phyloP scores from a whole-genome alignment of 2,888 invertebrate species.

The Zygothrica quintamaculata region DNA sequence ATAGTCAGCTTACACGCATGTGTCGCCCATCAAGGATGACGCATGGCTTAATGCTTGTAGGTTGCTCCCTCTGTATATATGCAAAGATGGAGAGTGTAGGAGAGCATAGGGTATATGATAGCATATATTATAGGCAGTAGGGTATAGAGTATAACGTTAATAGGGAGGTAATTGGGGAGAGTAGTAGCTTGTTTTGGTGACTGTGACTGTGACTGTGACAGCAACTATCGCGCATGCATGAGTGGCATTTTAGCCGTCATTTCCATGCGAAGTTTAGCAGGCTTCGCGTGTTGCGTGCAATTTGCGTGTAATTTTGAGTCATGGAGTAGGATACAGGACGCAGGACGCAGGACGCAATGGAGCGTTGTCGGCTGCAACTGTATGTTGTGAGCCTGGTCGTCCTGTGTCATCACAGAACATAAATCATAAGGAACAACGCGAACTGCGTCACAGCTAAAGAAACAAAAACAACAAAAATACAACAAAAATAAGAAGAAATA shows the following conservation, averaged over 20 bases:
- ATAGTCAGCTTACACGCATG: conserved; percentile 63
- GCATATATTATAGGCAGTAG: background rate
- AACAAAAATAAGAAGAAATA: conserved; percentile 11
- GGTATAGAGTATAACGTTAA: background rate
- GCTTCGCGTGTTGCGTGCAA: conserved; percentile 78
- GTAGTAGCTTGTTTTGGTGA: background rate
- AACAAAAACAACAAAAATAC: conserved; percentile 10
- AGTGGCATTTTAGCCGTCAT: conserved; percentile 71
- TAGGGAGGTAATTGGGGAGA: too few relatives aligned
- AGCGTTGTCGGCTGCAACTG: conserved; percentile 51
- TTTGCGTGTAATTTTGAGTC: conserved; percentile 73
- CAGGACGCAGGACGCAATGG: conserved; percentile 82
- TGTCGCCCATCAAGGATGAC: conserved; percentile 65
- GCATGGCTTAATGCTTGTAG: conserved; percentile 59
- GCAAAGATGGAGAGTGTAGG: conserved; percentile 6
- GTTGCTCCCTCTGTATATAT: background rate
- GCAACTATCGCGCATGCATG: conserved; percentile 65
- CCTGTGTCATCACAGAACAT: conserved; percentile 76
- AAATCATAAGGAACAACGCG: conserved; percentile 74
- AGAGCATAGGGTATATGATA: background rate
- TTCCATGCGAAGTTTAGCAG: conserved; percentile 63
- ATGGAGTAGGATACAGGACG: background rate
- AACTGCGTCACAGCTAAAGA: conserved; percentile 70
- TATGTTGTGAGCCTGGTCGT: conserved; percentile 25
- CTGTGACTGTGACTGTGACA: conserved; percentile 66